Base-by-base conservation (phyloP, 2,113 vertebrate species). In the Coreoperca whiteheadi region DNA sequence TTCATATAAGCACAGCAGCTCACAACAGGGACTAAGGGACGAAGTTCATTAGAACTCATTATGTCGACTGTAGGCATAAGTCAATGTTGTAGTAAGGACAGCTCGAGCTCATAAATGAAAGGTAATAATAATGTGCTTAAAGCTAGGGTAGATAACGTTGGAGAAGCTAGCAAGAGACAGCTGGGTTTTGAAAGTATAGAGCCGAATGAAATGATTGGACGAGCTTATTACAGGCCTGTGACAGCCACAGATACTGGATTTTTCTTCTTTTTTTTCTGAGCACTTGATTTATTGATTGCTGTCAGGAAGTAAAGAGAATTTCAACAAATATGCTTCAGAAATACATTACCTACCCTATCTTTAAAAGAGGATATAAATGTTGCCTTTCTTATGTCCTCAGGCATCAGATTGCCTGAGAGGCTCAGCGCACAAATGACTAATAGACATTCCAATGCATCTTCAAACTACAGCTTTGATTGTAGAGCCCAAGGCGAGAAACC, bases 321-420 rank as follows among this genome's bases (percentile, higher is more conserved):
- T 34, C 32, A 34, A 34, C 3, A 2, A 34, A 34, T 34, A 2
- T 34, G 32, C 32, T 34, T 34, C 32, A 4, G 32, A 34, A 34
- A 34, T 34, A 5, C 32, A 34, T 34, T 34, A 34, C 32, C 32
- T 34, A 34, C 32, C 32, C 6, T 34, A 34, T 3, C 32, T 34
- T 59, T 65, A 46, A 30, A 63, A 54, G n/a, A 34, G 2, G 46
- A 46, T 70, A 10, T 66, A 78, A 72, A 75, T 37, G 14, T 56
- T 59, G 28, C 65, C 56, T 74, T 39, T 71, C 39, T 50, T 21
- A 63, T 72, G 51, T 84, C 77, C 73, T 89, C 43, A 18, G 75
- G 74, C 82, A 60, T 60, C 28, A 8, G 53, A 18, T 71, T 51
- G 70, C 74, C 53, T 63, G 28, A 74, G 70, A 72, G 46, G 61